Base-by-base conservation (phyloP, 64 coral and sea anemone species). In the Dendronephthya gigantea region DNA sequence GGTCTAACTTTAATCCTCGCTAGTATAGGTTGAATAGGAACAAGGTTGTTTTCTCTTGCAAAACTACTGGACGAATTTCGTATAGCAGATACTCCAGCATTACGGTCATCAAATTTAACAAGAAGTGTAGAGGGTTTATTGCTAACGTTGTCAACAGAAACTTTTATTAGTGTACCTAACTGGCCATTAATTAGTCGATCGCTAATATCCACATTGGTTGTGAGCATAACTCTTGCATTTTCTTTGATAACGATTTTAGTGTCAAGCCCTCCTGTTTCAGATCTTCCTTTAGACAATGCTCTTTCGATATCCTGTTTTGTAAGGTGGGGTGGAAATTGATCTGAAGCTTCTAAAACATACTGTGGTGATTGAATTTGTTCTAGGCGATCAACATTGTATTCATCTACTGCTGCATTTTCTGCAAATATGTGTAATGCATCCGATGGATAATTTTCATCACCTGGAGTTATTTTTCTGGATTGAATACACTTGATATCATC, bases 181-280 rank as follows among this genome's bases (percentile, higher is more conserved):
- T 76, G n/a, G 25, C 69, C 69, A 76, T 76, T 76, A 76, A 76
- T 76, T 35, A 76, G 17, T 76, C 69, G 28, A 76, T 76, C 69
- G 34, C 11, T 38, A 16, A 76, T 76, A 34, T 38, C 28, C 28
- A 76, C 35, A 76, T 76, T 76, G 31, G 69, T 76, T 32, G 69
- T 76, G 9, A 34, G 35, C n/a, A 76, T 76, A 15, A 34, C 11
- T 76, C 69, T 76, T 32, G 69, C 69, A 76, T 27, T 38, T 76
- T 76, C 69, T 38, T 76, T 76, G 31, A 76, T 76, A 1, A 35
- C 9, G 25, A 76, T 76, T 38, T 34, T 38, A 34, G 28, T 22
- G 25, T 76, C 69, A 76, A 32, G 69, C 34, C 69, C 69, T 35
- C 69, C 69, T 33, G 69, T 76, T 76, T 76, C 31, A 16, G 4